These are phyloP conservation scores for Aphidius gifuensis DNA, from an alignment of 1,140 invertebrate genomes.

Conservation along the genomic window DNA sequence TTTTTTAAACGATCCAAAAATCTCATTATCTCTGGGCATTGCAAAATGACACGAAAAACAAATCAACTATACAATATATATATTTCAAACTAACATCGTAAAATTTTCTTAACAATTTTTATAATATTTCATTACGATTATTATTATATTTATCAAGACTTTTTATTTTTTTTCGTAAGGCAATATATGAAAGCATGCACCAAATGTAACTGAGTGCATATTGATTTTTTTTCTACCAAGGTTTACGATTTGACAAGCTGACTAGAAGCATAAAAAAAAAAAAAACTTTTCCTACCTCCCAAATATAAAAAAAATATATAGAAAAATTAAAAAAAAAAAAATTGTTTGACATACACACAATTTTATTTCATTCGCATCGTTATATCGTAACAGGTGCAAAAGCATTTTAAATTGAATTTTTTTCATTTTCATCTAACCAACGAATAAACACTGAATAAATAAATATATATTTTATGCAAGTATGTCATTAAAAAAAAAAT, in stretches of 20 bases:
- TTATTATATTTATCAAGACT: neutral
- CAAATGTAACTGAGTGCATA: neutral
- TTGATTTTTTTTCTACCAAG: neutral
- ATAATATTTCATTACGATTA: neutral
- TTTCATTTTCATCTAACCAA: neutral
- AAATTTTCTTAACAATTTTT: slow-evolving; percentile 2
- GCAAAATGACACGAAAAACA: neutral
- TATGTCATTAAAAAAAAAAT: no score
- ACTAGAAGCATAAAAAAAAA: neutral
- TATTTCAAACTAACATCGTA: neutral
- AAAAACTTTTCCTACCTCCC: no score
- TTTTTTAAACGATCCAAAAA: neutral
- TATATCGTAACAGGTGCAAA: slow-evolving; percentile 2
- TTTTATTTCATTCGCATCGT: neutral
- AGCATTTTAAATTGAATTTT: slow-evolving; percentile 2
- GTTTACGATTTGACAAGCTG: slow-evolving; percentile 14
- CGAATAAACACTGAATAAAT: neutral
- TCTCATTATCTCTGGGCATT: neutral
- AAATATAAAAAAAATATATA: no score
- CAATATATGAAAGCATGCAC: neutral
- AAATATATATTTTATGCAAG: no score
- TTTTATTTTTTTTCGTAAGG: neutral
- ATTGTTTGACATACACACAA: no score
- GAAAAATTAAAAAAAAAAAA: no score
- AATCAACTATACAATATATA: neutral